Evolutionary conservation across 2,797 vertebrate genomes (phyloP).

Genomic region (Botia kubotai): DNA sequence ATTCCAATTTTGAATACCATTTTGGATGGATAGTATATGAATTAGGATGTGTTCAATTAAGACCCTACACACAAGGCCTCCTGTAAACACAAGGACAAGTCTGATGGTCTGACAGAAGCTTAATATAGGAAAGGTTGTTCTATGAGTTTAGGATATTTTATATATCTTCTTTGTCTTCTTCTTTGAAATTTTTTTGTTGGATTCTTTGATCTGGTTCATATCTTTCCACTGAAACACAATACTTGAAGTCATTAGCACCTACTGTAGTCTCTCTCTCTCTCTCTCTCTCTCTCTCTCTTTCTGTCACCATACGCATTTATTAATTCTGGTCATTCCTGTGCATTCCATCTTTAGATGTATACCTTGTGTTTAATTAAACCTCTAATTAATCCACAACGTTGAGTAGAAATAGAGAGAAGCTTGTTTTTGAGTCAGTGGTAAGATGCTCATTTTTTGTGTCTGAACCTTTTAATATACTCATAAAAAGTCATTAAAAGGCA

Average conservation of each 20-base stretch:
- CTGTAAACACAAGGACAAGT: not conserved
- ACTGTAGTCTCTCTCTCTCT: conserved; percentile 37
- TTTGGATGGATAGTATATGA: no score
- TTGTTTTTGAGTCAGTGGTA: not conserved
- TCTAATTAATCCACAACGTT: conserved; percentile 30
- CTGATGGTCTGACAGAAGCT: not conserved
- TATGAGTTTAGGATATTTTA: no score
- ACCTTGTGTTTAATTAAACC: conserved; percentile 76
- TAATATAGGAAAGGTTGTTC: not conserved
- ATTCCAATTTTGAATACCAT: no score
- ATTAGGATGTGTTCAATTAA: not conserved
- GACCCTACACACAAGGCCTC: not conserved
- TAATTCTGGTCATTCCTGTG: conserved; percentile 63
- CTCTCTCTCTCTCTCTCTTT: not conserved
- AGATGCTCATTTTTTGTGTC: not conserved
- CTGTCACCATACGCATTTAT: not conserved
- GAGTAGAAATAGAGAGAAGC: conserved; percentile 37
- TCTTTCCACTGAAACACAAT: conserved; percentile 40
- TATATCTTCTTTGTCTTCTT: not conserved
- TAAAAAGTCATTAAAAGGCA: not conserved
- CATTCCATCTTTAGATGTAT: conserved; percentile 71
- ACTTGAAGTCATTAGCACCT: conserved; percentile 38
- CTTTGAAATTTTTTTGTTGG: conserved; percentile 17
- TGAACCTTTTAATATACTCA: not conserved
- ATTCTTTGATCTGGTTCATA: conserved; percentile 43